These are phyloP conservation scores for Pharmacophagus antenor DNA, from an alignment of 2,888 invertebrate species.

Conservation along the genomic window DNA sequence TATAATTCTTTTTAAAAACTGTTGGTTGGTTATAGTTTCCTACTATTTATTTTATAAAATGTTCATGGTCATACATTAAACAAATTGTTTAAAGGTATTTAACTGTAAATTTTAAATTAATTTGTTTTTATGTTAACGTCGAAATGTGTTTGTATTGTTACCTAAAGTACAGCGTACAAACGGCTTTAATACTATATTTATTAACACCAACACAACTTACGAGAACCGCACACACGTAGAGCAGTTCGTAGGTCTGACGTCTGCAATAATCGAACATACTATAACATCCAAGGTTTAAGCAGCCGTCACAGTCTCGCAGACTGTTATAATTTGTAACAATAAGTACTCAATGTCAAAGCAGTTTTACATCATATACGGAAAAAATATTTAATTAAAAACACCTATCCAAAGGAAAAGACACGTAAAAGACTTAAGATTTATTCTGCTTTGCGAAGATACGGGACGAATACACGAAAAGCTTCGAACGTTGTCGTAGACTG, in stretches of 20 bases:
- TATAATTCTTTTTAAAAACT: conserved; percentile 14
- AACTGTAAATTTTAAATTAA: neutral
- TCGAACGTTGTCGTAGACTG: conserved; percentile 7
- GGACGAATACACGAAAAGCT: conserved; percentile 22
- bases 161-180: conserved; percentile 10
- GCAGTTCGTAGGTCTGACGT: conserved; percentile 64
- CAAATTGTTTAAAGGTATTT: neutral
- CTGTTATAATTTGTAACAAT: conserved; percentile 67
- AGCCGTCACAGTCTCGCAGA: conserved; percentile 61
- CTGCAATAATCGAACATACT: conserved; percentile 67
- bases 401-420: conserved; percentile 18
- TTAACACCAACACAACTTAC: conserved; percentile 3
- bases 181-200: neutral
- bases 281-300: conserved; percentile 64
- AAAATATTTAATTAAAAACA: conserved; percentile 32
- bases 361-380: conserved; percentile 42
- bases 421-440: conserved; percentile 21
- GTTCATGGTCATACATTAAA: neutral
- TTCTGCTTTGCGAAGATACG: conserved; percentile 18
- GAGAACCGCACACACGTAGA: conserved; percentile 35
- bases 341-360: conserved; percentile 63
- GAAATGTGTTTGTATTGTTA: neutral
- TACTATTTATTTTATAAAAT: conserved; percentile 6
- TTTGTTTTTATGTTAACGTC: neutral
- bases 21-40: conserved; percentile 2